phyloP scores from a whole-genome alignment of 2,888 invertebrate genomes.

The Drosophila nr. medialis region DNA sequence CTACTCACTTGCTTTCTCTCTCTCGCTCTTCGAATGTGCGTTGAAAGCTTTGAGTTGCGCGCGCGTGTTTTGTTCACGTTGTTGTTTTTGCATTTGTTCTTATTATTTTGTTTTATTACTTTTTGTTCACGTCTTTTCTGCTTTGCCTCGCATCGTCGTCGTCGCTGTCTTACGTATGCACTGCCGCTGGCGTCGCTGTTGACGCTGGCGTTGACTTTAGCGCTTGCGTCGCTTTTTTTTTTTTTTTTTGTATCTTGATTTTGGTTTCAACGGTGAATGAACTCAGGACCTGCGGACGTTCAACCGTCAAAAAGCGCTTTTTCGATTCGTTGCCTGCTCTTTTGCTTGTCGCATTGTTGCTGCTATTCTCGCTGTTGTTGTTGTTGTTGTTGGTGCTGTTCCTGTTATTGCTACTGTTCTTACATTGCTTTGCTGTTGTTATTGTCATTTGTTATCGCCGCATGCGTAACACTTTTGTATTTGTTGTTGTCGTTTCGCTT shows the following conservation, averaged over 20 bases:
- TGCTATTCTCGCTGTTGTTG: slow-evolving; percentile 26
- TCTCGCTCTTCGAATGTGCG: slow-evolving; percentile 54
- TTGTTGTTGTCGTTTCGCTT: slow-evolving; percentile 23
- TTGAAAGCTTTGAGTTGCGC: slow-evolving; percentile 60
- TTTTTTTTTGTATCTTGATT: slow-evolving; percentile 69
- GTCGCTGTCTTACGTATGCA: slow-evolving; percentile 64
- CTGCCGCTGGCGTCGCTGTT: slow-evolving; percentile 37
- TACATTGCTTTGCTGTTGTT: slow-evolving; percentile 8
- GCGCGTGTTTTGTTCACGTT: slow-evolving; percentile 53
- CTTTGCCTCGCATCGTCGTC: slow-evolving; percentile 34
- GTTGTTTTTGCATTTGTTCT: slow-evolving; percentile 61
- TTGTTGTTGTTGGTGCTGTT: slow-evolving; percentile 10
- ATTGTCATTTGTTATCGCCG: slow-evolving; percentile 14
- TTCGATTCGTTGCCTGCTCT: slow-evolving; percentile 41
- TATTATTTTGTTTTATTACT: slow-evolving; percentile 57
- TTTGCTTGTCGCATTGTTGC: slow-evolving; percentile 29
- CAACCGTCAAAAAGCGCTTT: slow-evolving; percentile 72
- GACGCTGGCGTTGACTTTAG: slow-evolving; percentile 25
- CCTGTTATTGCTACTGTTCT: slow-evolving; percentile 44
- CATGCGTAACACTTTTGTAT: slow-evolving; percentile 12
- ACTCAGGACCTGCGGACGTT: slow-evolving; percentile 79
- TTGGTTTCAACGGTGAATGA: slow-evolving; percentile 80
- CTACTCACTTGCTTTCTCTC: slow-evolving; percentile 11
- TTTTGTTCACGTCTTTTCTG: slow-evolving; percentile 28
- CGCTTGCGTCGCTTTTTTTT: slow-evolving; percentile 32